These are phyloP conservation scores for Halcyon malimbica DNA, from an alignment of 2,113 vertebrate genomes.

Conservation along the genomic window DNA sequence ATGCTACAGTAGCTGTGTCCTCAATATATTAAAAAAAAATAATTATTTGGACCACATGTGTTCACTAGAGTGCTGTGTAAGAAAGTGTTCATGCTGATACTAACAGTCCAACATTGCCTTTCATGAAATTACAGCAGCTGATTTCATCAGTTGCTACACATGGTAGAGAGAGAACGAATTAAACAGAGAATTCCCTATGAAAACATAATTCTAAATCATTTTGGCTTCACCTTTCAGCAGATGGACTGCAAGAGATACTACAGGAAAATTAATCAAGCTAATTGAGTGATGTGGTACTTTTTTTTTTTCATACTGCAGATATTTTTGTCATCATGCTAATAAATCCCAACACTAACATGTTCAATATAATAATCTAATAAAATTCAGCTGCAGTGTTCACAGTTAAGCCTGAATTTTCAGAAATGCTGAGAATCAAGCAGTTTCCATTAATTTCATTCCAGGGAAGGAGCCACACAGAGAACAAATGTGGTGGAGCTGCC, in stretches of 20 bases:
- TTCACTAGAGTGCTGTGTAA: slow-evolving; percentile 1
- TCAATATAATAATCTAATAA: background rate
- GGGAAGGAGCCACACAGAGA: background rate
- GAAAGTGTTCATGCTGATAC: slow-evolving; percentile 18
- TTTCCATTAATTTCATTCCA: slow-evolving; percentile 20
- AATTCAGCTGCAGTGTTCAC: background rate
- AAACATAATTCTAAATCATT: slow-evolving; percentile 70
- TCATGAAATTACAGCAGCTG: slow-evolving; percentile 57
- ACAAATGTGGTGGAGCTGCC: slow-evolving; percentile 25
- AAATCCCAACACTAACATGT: background rate
- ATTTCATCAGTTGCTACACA: slow-evolving; percentile 65
- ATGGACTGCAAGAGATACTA: slow-evolving; percentile 63
- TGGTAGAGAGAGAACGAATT: slow-evolving; percentile 70
- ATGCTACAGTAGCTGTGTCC: background rate
- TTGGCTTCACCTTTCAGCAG: slow-evolving; percentile 72
- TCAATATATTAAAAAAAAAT: slow-evolving; percentile 16
- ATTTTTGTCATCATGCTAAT: slow-evolving; percentile 27
- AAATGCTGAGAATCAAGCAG: background rate
- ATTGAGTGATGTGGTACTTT: background rate
- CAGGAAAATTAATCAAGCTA: slow-evolving; percentile 49
- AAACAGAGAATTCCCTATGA: slow-evolving; percentile 71
- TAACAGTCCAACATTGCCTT: slow-evolving; percentile 38
- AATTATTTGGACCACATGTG: slow-evolving; percentile 2
- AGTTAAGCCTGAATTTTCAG: background rate
- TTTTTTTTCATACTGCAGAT: background rate